Evolutionary conservation across 2,797 vertebrate species (phyloP), one percentile per base, ranked within the genome.

Genomic region (Heteromormyrus szaboi): DNA sequence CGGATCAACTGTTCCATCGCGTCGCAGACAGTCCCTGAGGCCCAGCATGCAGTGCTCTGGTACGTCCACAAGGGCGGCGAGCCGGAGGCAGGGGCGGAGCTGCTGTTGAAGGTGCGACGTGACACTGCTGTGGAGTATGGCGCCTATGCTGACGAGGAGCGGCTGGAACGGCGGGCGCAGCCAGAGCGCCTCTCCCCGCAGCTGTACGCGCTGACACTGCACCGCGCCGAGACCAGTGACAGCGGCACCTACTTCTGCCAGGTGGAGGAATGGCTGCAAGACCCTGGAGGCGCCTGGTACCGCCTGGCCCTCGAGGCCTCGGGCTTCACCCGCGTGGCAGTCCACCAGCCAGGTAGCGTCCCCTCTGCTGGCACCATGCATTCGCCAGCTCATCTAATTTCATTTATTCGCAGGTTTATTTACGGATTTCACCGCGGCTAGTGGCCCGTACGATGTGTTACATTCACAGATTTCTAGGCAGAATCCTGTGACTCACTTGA

Each of bases 241-340:
- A 98, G 97, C 0, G 98, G 98, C 89, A 97, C 97, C 50, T 99
- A 99, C 95, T 99, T 98, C 94, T 99, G 98, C 94, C 96, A 98
- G 0, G 98, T 99, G 94, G 97, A 99, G 92, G 98, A 99, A 93
- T 99, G 98, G 98, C 96, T 98, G 91, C 97, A 96, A 33, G 98
- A 98, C 92, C 98, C 98, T 33, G 98, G 99, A 90, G 97, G 98
- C 0, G 96, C 95, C 89, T 99, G 98, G 98, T 99, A 99, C 94
- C 97, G 96, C 89, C 94, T 98, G 92, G 96, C 98, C 0, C 94
- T 97, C 90, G 98, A 99, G 90, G 94, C 96, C 5, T 99, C 98
- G 0, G 98, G 98, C 0, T 95, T 97, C 89, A 98, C 97, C 0
- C 96, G 97, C 90, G 97, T 99, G 91, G 95, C 95, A 0, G 97